Evolutionary conservation across 2,113 vertebrate species (phyloP).

Genomic region (crab-eating macaque (Macaca fascicularis)): T2T-MFA8v1.1 NC_088378.1:135625001-135625500

Average conservation of each 20-base stretch:
- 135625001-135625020: neutral
- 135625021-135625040: neutral
- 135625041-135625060: neutral
- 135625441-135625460: neutral
- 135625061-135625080: neutral
- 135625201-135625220: neutral
- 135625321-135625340: neutral
- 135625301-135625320: neutral
- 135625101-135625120: neutral
- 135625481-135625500: neutral
- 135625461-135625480: neutral
- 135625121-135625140: neutral
- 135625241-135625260: neutral
- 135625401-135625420: too few relatives aligned
- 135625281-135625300: neutral
- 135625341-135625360: neutral
- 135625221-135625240: neutral
- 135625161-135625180: neutral
- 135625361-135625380: neutral
- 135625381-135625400: too few relatives aligned
- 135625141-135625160: neutral
- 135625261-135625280: neutral
- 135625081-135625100: neutral
- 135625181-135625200: neutral
- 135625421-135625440: too few relatives aligned